Evolutionary conservation across 1,140 invertebrate genomes (phyloP).

Genomic region (Zaprionus nigranus): DNA sequence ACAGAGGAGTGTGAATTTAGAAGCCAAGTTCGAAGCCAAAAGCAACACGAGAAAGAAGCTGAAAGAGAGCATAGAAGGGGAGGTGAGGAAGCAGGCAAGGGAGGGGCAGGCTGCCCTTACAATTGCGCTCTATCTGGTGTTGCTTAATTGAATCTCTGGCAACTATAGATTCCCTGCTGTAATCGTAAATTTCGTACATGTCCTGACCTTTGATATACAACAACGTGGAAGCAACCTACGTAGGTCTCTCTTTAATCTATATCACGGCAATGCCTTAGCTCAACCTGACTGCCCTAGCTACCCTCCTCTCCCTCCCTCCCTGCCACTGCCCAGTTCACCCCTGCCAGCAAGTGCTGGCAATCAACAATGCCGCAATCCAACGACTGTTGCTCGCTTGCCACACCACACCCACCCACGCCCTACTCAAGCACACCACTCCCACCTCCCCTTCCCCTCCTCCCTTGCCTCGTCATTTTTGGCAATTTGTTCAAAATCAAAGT

Average conservation of each 20-base stretch:
- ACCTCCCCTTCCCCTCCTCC: neutral
- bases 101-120: too few relatives aligned
- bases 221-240: constrained; percentile 25
- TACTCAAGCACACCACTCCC: neutral
- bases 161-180: constrained; percentile 3
- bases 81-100: neutral
- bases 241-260: constrained; percentile 37
- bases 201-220: constrained; percentile 52
- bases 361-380: constrained; percentile 55
- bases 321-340: neutral
- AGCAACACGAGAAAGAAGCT: neutral
- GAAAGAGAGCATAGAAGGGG: neutral
- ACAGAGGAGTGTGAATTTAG: neutral
- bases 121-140: neutral
- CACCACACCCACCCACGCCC: constrained; percentile 9
- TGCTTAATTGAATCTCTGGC: constrained; percentile 32
- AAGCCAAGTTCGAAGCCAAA: neutral
- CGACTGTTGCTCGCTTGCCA: constrained; percentile 56
- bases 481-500: constrained; percentile 81
- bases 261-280: constrained; percentile 1
- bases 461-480: constrained; percentile 60
- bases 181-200: constrained; percentile 47
- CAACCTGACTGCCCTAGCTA: neutral
- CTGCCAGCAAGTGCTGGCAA: constrained; percentile 43
- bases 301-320: too few relatives aligned